Base-by-base conservation (phyloP, 1,140 invertebrate species). In the Notospermus geniculatus region DNA sequence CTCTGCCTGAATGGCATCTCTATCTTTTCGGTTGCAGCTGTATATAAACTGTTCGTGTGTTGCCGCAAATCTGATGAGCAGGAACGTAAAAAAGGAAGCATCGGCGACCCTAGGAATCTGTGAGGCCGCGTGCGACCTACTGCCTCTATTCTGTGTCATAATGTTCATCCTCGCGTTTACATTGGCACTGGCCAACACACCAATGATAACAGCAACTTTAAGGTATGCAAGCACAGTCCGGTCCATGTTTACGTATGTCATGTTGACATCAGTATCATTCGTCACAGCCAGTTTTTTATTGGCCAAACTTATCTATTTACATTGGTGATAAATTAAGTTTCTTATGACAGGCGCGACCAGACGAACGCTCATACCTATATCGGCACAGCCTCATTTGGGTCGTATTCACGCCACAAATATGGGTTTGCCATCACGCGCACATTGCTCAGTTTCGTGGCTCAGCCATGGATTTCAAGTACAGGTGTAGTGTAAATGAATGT, bases 181-280 rank as follows among this genome's bases (percentile, higher is more conserved):
- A 36, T 90, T 89, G 0, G 91, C 91, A 72, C 74, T 90, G 1
- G 86, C 87, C 59, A 89, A 88, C 11, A 90, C 91, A 85, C 90
- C 90, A 0, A 87, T 89, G 0, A 77, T 91, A 0, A 87, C 89
- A 0, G 87, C 88, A 1, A 91, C 89, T 0, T 79, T 92, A 1
- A 86, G 89, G 88, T 89, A 72, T 77, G 59, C 62, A 17, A 22
- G 22, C 28, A 27, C 62, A 43, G 22, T 15, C 22, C 22, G n/a
- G n/a, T n/a, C n/a, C n/a, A n/a, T n/a, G n/a, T n/a, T n/a, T n/a
- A n/a, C n/a, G n/a, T n/a, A n/a, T n/a, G n/a, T n/a, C n/a, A n/a
- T 23, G 5, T n/a, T n/a, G 5, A n/a, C n/a, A 13, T 13, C 11
- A 1, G 4, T 28, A 15, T 5, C 19, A 2, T 2, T 25, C 55